Percentiles rank a stretch among this genome's conserved stretches.
phyloP scores from a whole-genome alignment of 2,113 vertebrate genomes.

The Isurus oxyrinchus region DNA sequence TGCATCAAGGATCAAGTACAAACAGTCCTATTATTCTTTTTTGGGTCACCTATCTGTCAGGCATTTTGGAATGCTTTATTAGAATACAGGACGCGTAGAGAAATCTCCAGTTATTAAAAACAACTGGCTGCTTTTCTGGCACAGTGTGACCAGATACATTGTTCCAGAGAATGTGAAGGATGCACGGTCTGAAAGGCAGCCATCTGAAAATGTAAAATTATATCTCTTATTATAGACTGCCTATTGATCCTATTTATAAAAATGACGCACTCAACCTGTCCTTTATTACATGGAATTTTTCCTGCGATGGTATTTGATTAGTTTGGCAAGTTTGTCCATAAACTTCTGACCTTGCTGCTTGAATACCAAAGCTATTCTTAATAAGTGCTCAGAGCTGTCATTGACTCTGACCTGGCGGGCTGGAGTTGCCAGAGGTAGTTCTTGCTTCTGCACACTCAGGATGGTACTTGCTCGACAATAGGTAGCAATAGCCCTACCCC shows the following conservation, averaged over 20 bases:
- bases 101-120: constrained; percentile 33
- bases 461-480: neutral
- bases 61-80: constrained; percentile 24
- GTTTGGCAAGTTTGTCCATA: neutral
- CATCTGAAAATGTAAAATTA: constrained; percentile 30
- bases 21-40: constrained; percentile 23
- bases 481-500: too few species aligned
- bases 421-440: neutral
- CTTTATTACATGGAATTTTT: constrained; percentile 4
- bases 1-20: constrained; percentile 7
- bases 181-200: constrained; percentile 18
- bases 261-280: neutral
- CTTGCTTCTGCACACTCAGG: neutral
- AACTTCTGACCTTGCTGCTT: neutral
- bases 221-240: neutral
- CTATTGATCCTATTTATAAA: constrained; percentile 10
- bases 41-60: constrained; percentile 13
- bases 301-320: constrained; percentile 8
- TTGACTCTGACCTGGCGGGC: neutral
- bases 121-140: constrained; percentile 14
- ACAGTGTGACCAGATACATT: constrained; percentile 11
- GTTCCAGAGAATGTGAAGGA: constrained; percentile 26
- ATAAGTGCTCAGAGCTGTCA: neutral
- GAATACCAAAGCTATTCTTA: neutral
- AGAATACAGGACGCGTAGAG: neutral